A percentile compares a stretch with the other conserved stretches of the same genome.
These are phyloP conservation scores for Dendroctonus valens DNA, from an alignment of 1,140 invertebrate genomes.

Conservation along the genomic window DNA sequence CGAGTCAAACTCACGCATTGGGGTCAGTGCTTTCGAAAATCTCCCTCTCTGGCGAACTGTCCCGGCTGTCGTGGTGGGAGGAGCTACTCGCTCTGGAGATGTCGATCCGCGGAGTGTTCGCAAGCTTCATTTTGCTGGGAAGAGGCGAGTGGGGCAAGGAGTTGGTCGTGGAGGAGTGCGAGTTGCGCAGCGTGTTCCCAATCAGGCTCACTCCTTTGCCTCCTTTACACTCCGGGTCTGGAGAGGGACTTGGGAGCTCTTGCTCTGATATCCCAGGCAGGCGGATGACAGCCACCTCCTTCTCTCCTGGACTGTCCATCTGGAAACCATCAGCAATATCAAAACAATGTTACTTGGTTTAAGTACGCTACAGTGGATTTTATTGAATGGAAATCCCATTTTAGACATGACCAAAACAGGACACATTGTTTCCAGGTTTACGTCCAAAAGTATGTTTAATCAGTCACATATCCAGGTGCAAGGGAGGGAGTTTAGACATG, in stretches of 20 bases:
- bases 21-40: slow-evolving; percentile 52
- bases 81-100: slow-evolving; percentile 83
- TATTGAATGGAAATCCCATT: no score
- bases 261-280: slow-evolving; percentile 71
- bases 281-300: slow-evolving; percentile 54
- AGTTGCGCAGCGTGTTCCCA: slow-evolving; percentile 27
- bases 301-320: slow-evolving; percentile 63
- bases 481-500: no score
- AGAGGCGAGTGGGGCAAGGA: slow-evolving; percentile 45
- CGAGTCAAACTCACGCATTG: slow-evolving; percentile 14
- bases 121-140: slow-evolving; percentile 57
- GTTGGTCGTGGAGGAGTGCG: slow-evolving; percentile 26
- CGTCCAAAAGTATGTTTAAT: slow-evolving; percentile 2
- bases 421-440: no score
- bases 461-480: neutral
- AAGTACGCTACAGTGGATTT: no score
- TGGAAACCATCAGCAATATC: no score
- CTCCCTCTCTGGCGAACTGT: slow-evolving; percentile 76
- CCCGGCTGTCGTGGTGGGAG: slow-evolving; percentile 79
- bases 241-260: slow-evolving; percentile 51
- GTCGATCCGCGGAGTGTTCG: slow-evolving; percentile 79
- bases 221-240: slow-evolving; percentile 14
- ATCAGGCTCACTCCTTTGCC: slow-evolving; percentile 44
- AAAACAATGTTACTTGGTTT: no score
- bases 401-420: no score